Conservation (phyloP, 2,888 invertebrate species). For the Drosophila paranaensis region DNA sequence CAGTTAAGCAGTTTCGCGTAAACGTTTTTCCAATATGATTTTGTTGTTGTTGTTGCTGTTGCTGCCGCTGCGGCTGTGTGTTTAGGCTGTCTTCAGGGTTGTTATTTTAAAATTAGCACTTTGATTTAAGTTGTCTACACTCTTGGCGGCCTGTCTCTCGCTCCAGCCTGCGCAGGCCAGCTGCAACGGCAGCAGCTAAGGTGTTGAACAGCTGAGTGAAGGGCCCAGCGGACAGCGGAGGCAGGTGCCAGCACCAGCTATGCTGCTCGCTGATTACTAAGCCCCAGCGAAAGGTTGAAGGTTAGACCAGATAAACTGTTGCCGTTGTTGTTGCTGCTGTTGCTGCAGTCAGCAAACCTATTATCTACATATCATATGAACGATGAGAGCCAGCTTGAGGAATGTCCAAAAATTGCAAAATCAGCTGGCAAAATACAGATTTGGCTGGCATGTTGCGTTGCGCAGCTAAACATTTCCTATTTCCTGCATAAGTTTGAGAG, state of each 20-base stretch:
- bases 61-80: slow-evolving; percentile 60
- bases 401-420: slow-evolving; percentile 46
- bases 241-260: slow-evolving; percentile 16
- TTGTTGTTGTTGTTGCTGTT: slow-evolving; percentile 33
- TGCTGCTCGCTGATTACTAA: slow-evolving; percentile 56
- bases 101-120: slow-evolving; percentile 80
- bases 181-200: slow-evolving; percentile 52
- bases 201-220: slow-evolving; percentile 75
- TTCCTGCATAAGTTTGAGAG: slow-evolving; percentile 27
- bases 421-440: slow-evolving; percentile 10
- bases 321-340: slow-evolving; percentile 32
- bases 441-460: slow-evolving; percentile 10
- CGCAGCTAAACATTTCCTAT: slow-evolving; percentile 4
- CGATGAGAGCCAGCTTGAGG: slow-evolving; percentile 48
- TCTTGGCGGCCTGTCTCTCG: slow-evolving; percentile 71
- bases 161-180: slow-evolving; percentile 24
- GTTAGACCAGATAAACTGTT: slow-evolving; percentile 62
- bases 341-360: slow-evolving; percentile 60
- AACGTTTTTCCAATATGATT: slow-evolving; percentile 77
- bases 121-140: slow-evolving; percentile 81
- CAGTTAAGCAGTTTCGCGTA: slow-evolving; percentile 80
- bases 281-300: slow-evolving; percentile 62
- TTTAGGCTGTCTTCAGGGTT: slow-evolving; percentile 78
- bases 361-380: slow-evolving; percentile 77
- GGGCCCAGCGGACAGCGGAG: slow-evolving; percentile 52